Base-by-base conservation (phyloP, 2,113 vertebrate species). In the Varanus salvator region DNA sequence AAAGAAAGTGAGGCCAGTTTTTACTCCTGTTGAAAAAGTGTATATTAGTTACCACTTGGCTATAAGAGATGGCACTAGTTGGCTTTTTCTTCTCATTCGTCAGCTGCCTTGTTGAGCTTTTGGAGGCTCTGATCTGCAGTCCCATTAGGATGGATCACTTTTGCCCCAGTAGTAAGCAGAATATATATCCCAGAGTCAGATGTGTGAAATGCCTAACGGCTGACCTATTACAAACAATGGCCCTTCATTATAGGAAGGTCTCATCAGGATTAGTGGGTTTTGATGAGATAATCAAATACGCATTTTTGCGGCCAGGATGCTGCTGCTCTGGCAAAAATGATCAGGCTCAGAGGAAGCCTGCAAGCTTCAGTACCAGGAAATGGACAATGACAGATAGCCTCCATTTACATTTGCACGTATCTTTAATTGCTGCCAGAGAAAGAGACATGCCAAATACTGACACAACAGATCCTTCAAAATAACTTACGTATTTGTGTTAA, bases 401-500 rank as follows among this genome's bases (percentile, higher is more conserved):
- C 91, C 95, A 94, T 95, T 97, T 96, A 96, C 89, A 96, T 95
- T 95, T 94, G 93, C 92, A 94, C 64, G 91, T 94, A 96, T 89
- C 86, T 94, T 93, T 95, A 96, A 95, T 93, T 96, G 89, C 94
- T 94, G 94, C 86, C 94, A 91, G 93, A 96, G 94, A 89, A 91
- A 96, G 95, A 96, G 95, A 92, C 84, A 92, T 96, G 93, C 93
- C 95, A 96, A 93, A 94, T 90, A 93, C 93, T 94, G 92, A 97
- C 95, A 97, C 92, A 96, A 95, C 85, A 95, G 93, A 96, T 96
- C 93, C 94, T 93, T 97, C 94, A 95, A 91, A 95, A 82, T 96
- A 96, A 96, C 93, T 96, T 95, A 96, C 94, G 94, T 93, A 96
- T 97, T 96, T 93, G 91, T 89, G 91, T 91, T 92, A 95, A 96